phyloP scores from a whole-genome alignment of 2,888 invertebrate genomes.

The Leucophenga maculata region DNA sequence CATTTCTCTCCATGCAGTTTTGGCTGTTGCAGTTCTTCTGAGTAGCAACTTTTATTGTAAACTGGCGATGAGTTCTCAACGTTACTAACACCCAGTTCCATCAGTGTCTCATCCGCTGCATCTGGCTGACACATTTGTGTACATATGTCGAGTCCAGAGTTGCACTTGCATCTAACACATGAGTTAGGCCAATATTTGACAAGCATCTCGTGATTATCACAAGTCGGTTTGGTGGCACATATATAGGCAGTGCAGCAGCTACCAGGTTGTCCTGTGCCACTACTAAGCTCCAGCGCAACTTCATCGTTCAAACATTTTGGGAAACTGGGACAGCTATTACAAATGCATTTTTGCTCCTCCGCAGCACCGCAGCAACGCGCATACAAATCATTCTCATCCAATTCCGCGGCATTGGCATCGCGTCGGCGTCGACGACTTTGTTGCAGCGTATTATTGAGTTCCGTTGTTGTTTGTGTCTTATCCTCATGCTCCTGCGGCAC shows the following conservation, averaged over 20 bases:
- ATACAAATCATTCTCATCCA: slow-evolving; percentile 28
- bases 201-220: slow-evolving; percentile 54
- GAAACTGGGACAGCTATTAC: slow-evolving; percentile 50
- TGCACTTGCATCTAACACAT: slow-evolving; percentile 62
- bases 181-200: slow-evolving; percentile 43
- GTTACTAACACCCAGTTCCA: too few relatives aligned
- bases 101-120: slow-evolving; percentile 12
- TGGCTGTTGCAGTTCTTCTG: slow-evolving; percentile 42
- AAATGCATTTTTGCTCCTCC: slow-evolving; percentile 50
- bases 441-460: slow-evolving; percentile 8
- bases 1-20: slow-evolving; percentile 56
- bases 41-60: slow-evolving; percentile 49
- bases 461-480: neutral
- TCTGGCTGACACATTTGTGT: slow-evolving; percentile 6
- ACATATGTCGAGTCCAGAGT: slow-evolving; percentile 30
- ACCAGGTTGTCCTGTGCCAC: slow-evolving; percentile 58
- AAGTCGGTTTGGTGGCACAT: slow-evolving; percentile 62
- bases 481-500: neutral
- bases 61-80: neutral
- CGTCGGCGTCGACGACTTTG: slow-evolving; percentile 33
- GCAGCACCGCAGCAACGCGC: slow-evolving; percentile 28
- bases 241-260: slow-evolving; percentile 73
- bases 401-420: slow-evolving; percentile 52
- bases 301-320: slow-evolving; percentile 46
- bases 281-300: slow-evolving; percentile 51